Evolutionary conservation across 2,797 vertebrate genomes (phyloP).

Genomic region (Masticophis lateralis): DNA sequence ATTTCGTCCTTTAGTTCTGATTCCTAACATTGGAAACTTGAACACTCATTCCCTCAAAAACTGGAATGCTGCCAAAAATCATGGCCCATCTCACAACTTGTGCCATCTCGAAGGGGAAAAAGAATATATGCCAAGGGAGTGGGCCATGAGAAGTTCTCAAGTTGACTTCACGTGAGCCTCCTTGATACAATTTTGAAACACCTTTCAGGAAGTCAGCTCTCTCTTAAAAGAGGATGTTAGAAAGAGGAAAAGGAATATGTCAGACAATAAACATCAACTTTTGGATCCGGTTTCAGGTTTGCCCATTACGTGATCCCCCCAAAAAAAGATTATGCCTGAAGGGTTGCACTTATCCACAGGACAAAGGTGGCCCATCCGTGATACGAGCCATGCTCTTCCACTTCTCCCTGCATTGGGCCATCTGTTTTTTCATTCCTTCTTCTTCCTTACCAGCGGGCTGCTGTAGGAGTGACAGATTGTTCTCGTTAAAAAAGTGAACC

Average conservation of each 20-base stretch:
- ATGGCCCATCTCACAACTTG: neutral
- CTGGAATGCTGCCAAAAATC: neutral
- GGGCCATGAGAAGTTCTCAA: neutral
- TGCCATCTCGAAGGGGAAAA: neutral
- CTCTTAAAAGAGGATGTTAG: neutral
- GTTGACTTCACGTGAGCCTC: neutral
- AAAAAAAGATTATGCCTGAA: neutral
- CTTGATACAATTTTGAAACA: neutral
- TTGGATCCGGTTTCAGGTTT: neutral
- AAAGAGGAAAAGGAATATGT: neutral
- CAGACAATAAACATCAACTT: neutral
- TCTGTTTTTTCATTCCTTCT: neutral
- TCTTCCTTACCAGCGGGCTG: neutral
- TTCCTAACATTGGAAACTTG: neutral
- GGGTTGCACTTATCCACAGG: neutral
- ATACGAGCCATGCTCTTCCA: neutral
- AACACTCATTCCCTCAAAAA: neutral
- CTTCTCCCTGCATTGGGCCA: neutral
- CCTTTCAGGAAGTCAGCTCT: neutral
- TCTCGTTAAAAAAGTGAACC: neutral
- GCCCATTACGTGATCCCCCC: neutral
- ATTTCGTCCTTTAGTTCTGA: neutral
- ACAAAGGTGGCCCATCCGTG: neutral
- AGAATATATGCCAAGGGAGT: neutral
- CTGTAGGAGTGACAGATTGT: neutral